A percentile compares a stretch with the other conserved stretches of the same genome.
Evolutionary conservation across 2,113 vertebrate species (phyloP).

Genomic region (Motacilla alba): DNA sequence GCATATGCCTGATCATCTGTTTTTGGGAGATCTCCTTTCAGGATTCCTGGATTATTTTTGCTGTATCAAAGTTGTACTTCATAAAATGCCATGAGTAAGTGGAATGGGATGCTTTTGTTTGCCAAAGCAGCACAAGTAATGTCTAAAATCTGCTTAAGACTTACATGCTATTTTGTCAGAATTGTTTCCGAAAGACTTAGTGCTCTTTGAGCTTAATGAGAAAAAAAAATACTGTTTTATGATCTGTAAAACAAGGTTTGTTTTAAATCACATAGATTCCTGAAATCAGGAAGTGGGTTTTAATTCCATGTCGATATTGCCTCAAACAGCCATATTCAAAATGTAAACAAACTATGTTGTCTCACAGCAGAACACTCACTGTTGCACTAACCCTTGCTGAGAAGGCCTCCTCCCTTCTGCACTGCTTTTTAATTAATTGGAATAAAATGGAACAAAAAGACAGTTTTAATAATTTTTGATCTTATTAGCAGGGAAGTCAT

Average conservation of each 20-base stretch:
- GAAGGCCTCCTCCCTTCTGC: neutral
- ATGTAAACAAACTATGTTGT: neutral
- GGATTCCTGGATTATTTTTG: neutral
- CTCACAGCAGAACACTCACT: neutral
- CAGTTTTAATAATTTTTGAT: neutral
- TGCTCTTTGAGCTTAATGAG: neutral
- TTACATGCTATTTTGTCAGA: neutral
- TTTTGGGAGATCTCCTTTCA: conserved; percentile 53
- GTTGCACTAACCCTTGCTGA: neutral
- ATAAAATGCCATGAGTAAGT: neutral
- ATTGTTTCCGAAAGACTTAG: neutral
- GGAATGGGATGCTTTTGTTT: neutral
- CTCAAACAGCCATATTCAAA: neutral
- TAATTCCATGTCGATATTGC: neutral
- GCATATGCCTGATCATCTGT: conserved; percentile 66
- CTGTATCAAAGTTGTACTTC: neutral
- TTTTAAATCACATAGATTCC: neutral
- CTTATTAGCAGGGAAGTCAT: neutral
- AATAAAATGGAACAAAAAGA: neutral
- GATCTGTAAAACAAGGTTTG: neutral
- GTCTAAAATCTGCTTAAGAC: neutral
- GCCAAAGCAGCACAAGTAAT: neutral
- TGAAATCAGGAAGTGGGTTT: neutral
- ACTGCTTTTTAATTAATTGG: neutral
- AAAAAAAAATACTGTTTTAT: neutral